These are phyloP conservation scores for Emydura subglobosa DNA, from an alignment of 2,113 vertebrate species.

Conservation along the genomic window DNA sequence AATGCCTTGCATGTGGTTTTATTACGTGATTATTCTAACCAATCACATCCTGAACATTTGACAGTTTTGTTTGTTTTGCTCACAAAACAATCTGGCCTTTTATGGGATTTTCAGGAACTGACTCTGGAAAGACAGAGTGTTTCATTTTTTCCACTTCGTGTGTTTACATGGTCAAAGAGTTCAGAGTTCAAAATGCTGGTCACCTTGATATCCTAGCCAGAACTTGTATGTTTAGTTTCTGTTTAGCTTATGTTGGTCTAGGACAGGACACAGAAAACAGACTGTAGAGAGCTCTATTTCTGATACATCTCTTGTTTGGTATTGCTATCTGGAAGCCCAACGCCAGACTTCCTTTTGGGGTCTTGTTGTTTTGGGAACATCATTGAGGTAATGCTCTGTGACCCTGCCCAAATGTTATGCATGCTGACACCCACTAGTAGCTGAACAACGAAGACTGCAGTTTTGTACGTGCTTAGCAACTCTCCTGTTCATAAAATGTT, in stretches of 20 bases:
- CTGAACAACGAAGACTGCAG: not conserved
- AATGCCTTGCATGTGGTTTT: not conserved
- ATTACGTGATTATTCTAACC: not conserved
- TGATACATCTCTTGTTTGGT: not conserved
- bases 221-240: no score
- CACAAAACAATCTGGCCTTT: not conserved
- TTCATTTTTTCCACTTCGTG: not conserved
- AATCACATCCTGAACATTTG: not conserved
- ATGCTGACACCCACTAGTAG: not conserved
- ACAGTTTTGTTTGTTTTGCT: not conserved
- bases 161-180: not conserved
- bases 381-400: not conserved
- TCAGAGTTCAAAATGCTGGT: not conserved
- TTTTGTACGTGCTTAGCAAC: not conserved
- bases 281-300: no score
- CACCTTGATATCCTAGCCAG: not conserved
- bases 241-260: no score
- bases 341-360: not conserved
- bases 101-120: not conserved
- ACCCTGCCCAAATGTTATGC: not conserved
- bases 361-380: not conserved
- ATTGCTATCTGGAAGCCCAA: not conserved
- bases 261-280: no score
- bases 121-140: not conserved
- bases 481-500: not conserved